Evolutionary conservation across 2,888 invertebrate genomes (phyloP), one percentile per base, ranked within the genome.

Genomic region (Agriopis marginaria): DNA sequence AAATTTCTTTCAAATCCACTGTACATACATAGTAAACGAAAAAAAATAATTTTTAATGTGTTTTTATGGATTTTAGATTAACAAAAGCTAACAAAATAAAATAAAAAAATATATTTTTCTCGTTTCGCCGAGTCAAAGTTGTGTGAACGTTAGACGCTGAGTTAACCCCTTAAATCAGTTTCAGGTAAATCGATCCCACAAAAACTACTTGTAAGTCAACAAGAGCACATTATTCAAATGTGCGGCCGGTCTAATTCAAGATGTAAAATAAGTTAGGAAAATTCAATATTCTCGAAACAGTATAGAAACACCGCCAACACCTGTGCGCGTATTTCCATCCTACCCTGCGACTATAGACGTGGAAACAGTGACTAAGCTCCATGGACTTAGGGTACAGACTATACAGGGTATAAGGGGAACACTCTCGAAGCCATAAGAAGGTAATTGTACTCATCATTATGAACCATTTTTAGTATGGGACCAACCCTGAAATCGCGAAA

Each of bases 211-310:
- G 65, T 74, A 67, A 62, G 51, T 66, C 70, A 70, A 66, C 68
- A 73, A 66, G 49, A 70, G 68, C 76, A 73, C 74, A 83, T 82
- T 83, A 83, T 83, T 80, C 82, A 82, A 79, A 81, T 81, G 76
- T 77, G 78, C 79, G 75, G 78, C 78, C 79, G 81, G 82, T 86
- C 87, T 88, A 88, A 88, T 88, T 85, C 85, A 77, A 82, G 81
- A 86, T 87, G 87, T 88, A 86, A 88, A 87, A 86, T 86, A 89
- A 88, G 82, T 87, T 83, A 80, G 80, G 80, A 77, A 85, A 87
- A 89, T 89, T 89, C 89, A 89, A 89, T 89, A 89, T 89, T 83
- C 85, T 84, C 84, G 81, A 86, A 88, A 88, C 88, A 88, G 87
- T 86, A 88, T 85, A 77, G 83, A 79, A 85, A 85, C 89, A 89